Base-by-base conservation (phyloP, 2,797 vertebrate species). In the Neomorphus geoffroyi region DNA sequence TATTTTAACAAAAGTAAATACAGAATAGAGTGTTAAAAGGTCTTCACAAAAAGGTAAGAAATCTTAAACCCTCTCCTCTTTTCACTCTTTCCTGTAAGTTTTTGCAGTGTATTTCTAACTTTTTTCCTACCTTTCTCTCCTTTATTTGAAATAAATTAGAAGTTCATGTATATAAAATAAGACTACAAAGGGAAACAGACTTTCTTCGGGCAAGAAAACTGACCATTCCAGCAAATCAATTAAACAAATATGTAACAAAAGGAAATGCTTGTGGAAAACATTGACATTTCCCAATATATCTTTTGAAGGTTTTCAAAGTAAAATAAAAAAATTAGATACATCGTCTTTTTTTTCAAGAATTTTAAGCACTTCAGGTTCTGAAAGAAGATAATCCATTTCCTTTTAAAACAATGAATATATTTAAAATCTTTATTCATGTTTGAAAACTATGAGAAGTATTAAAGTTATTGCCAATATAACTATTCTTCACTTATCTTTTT, bases 51-150 rank as follows among this genome's bases (percentile, higher is more conserved):
- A 77, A 6, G 2, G 7, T 11, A 72, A 60, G 28, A 41, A 1
- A 13, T 3, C 67, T 13, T 15, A 46, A 62, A 50, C 70, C 67
- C 6, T 13, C 0, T 0, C 0, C 8, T 45, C 6, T 57, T 88
- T 51, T 85, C 7, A 33, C 4, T 61, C 1, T 46, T 65, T 83
- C 58, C 11, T 61, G 50, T 39, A 7, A 56, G 61, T 90, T 83
- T 46, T 84, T 46, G 2, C n/a, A 41, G 4, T 57, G 28, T 22
- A 46, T 83, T 92, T 93, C 18, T 65, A 46, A 64, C 1, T 13
- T 61, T 4, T 78, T 35, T 32, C 17, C 30, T 61, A 27, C 7
- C 11, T 67, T 70, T 71, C 5, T 78, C 2, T 65, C 13, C 9
- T 58, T 79, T 53, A 27, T 58, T 67, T 86, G 10, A 85, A 89